Base-by-base conservation (phyloP, 2,888 invertebrate species). In the Endotricha flammealis region DNA sequence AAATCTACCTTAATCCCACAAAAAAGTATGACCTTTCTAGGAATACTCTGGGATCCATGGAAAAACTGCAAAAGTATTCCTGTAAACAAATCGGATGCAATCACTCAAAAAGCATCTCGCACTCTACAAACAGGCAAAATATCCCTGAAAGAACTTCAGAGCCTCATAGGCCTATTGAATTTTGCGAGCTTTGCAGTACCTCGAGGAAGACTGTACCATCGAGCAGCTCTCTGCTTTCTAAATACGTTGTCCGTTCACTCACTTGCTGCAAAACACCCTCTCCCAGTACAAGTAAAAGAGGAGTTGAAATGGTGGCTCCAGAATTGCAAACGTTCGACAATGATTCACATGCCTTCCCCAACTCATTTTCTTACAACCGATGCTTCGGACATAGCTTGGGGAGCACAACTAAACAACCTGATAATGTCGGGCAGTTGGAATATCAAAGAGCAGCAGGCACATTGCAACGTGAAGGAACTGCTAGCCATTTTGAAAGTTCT, bases 161-260 rank as follows among this genome's bases (percentile, higher is more conserved):
- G 24, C 2, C 5, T 46, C 1, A 11, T 48, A n/a, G 48, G 42
- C 0, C 34, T 36, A 6, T 20, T 42, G n/a, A 40, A 37, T 12
- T 48, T 46, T 20, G 42, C 44, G 1, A 4, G 44, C 0, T 36
- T 42, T 5, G 38, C 28, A 1, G 32, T 46, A 0, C 47, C 45
- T 1, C 30, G 38, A 3, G 46, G 44, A 2, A 23, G 40, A 1
- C 37, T 50, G 1, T 38, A 44, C 20, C 40, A 34, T 8, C 11
- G 47, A 0, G 2, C 3, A 16, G 16, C 16, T 16, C 16, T 16
- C 16, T 16, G 16, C 16, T 16, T 16, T 6, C 6, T 16, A 16
- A 16, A 16, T 6, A 16, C 4, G 4, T 16, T 16, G 16, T 6
- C 16, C 16, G 16, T 6, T 3, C 16, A 16, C 6, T 16, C 16